These are phyloP conservation scores for Mastigias papua DNA, from an alignment of 30 jellyfish, hydroid and myxozoan genomes.

Conservation along the genomic window DNA sequence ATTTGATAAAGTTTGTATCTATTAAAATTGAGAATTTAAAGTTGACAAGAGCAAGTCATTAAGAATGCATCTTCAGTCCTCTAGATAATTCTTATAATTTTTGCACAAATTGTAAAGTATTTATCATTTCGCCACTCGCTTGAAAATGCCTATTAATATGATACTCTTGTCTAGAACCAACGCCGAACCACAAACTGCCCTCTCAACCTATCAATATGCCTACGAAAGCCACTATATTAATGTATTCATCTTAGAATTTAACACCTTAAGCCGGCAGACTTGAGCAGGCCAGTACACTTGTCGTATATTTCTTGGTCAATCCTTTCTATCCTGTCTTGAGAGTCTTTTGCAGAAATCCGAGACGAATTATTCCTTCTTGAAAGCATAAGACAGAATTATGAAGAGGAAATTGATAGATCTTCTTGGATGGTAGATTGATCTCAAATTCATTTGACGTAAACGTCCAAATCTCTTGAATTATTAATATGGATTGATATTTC, in stretches of 20 bases:
- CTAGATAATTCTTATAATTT: no score
- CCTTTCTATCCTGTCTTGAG: constrained; percentile 1
- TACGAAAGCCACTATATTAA: constrained; percentile 34
- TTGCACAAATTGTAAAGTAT: no score
- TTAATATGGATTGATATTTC: constrained; percentile 5
- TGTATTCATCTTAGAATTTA: constrained; percentile 48
- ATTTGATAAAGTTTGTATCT: no score
- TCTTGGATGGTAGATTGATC: constrained; percentile 44
- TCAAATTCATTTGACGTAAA: constrained; percentile 37
- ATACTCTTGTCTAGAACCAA: constrained; percentile 29
- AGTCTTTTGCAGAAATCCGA: constrained; percentile 23
- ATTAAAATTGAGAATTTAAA: no score
- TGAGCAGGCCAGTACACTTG: constrained; percentile 4
- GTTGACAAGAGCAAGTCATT: no score
- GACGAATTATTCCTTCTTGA: neutral
- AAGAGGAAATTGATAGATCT: constrained; percentile 42
- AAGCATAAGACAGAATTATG: constrained; percentile 12
- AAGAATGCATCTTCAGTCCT: no score
- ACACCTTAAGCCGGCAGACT: constrained; percentile 35
- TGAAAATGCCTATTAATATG: neutral
- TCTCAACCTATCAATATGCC: constrained; percentile 32
- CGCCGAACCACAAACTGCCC: constrained; percentile 16
- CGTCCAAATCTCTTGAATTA: constrained; percentile 24
- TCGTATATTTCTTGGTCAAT: neutral
- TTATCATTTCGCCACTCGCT: neutral